Conservation (phyloP, 1,140 invertebrate species). For the Mactra quadrangularis region DNA sequence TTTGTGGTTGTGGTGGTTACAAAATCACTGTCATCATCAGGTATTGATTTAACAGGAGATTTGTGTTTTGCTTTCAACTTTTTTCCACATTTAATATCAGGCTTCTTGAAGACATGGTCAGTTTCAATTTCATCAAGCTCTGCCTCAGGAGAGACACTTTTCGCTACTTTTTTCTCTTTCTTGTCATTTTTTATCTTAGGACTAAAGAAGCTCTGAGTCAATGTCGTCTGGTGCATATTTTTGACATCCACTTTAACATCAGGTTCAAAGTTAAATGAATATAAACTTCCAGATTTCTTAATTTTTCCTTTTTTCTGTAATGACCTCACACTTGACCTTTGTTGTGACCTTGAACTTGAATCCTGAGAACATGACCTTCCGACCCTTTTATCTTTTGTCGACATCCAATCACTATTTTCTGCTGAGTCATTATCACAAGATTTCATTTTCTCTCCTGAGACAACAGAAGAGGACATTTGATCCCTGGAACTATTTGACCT, state of each 20-base stretch:
- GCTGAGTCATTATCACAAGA: background rate
- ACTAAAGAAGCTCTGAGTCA: constrained; percentile 52
- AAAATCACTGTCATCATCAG: background rate
- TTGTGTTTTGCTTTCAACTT: background rate
- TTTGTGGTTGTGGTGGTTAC: background rate
- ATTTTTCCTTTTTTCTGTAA: background rate
- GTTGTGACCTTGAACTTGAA: constrained; percentile 16
- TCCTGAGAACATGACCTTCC: background rate
- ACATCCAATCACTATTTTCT: constrained; percentile 12
- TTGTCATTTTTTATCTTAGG: background rate
- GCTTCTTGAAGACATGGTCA: background rate
- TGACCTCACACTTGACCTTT: constrained; percentile 8
- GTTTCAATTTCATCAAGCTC: background rate
- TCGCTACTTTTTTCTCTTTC: background rate
- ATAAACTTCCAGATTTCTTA: background rate
- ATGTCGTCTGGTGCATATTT: constrained; percentile 30
- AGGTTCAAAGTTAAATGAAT: background rate
- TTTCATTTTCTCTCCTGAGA: constrained; percentile 14
- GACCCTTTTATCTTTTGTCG: background rate
- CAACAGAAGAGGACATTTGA: constrained; percentile 11
- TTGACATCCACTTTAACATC: background rate
- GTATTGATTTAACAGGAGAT: background rate
- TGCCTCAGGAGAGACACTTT: background rate
- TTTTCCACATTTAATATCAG: background rate
- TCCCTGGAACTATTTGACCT: background rate